phyloP scores from a whole-genome alignment of 92 coral and sea anemone genomes.

The Umimayanthus kanabou region DNA sequence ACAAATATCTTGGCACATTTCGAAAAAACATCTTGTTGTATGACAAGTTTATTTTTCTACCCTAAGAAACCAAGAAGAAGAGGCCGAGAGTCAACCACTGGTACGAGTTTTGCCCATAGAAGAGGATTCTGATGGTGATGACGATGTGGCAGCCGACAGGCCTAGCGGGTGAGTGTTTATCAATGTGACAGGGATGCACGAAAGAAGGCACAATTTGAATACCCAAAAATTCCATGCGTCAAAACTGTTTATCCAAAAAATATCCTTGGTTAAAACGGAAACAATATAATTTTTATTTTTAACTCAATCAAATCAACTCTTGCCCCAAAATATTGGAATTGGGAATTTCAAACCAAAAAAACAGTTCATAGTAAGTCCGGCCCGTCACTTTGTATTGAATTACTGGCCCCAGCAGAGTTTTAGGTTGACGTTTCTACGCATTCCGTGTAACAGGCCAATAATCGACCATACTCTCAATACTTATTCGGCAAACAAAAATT shows the following conservation, averaged over 20 bases:
- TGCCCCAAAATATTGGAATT: background rate
- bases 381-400: too few relatives aligned
- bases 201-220: background rate
- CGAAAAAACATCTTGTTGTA: background rate
- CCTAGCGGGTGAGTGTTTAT: background rate
- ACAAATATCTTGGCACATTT: background rate
- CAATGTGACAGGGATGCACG: background rate
- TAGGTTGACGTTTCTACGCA: too few relatives aligned
- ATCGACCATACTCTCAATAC: background rate
- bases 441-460: background rate
- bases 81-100: slow-evolving; percentile 28
- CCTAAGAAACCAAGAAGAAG: background rate
- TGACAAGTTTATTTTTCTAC: background rate
- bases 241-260: too few relatives aligned
- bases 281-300: background rate
- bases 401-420: too few relatives aligned
- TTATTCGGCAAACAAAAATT: slow-evolving; percentile 18
- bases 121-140: background rate
- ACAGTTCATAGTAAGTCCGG: too few relatives aligned
- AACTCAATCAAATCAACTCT: too few relatives aligned
- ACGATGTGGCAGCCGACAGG: background rate
- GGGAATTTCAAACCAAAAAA: too few relatives aligned
- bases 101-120: background rate
- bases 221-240: background rate
- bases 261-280: background rate